A percentile compares a stretch with the other conserved stretches of the same genome.
phyloP scores from a whole-genome alignment of 2,888 invertebrate species.

The Blastobasis adustella region DNA sequence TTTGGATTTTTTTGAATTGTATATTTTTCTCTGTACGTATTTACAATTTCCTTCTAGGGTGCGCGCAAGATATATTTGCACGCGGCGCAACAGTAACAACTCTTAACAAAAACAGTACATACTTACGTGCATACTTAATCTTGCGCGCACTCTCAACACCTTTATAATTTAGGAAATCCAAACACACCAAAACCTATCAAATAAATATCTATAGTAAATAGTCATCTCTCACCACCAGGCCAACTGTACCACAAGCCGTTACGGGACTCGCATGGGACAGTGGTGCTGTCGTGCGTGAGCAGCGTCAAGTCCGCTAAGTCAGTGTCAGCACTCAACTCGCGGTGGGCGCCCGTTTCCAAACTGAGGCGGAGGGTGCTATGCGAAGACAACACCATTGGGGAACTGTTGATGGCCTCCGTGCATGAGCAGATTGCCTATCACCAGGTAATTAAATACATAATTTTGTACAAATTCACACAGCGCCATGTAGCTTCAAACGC shows the following conservation, averaged over 20 bases:
- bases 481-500: not conserved
- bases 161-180: no score
- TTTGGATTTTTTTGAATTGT: no score
- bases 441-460: constrained; percentile 43
- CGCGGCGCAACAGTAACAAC: no score
- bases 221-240: constrained; percentile 48
- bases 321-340: constrained; percentile 91
- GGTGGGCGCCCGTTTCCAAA: constrained; percentile 93
- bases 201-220: no score
- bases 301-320: constrained; percentile 84
- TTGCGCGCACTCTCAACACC: no score
- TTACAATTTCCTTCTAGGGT: no score
- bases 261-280: constrained; percentile 90
- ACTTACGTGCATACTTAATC: no score
- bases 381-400: constrained; percentile 84
- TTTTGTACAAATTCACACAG: not conserved
- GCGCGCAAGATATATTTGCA: no score
- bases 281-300: constrained; percentile 92
- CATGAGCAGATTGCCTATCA: constrained; percentile 83
- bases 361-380: constrained; percentile 85
- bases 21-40: no score
- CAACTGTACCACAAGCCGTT: constrained; percentile 95
- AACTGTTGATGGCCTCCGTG: constrained; percentile 90
- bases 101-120: no score
- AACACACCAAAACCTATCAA: no score